These are phyloP conservation scores for Rhorus exstirpatorius DNA, from an alignment of 2,888 invertebrate species.

Conservation along the genomic window DNA sequence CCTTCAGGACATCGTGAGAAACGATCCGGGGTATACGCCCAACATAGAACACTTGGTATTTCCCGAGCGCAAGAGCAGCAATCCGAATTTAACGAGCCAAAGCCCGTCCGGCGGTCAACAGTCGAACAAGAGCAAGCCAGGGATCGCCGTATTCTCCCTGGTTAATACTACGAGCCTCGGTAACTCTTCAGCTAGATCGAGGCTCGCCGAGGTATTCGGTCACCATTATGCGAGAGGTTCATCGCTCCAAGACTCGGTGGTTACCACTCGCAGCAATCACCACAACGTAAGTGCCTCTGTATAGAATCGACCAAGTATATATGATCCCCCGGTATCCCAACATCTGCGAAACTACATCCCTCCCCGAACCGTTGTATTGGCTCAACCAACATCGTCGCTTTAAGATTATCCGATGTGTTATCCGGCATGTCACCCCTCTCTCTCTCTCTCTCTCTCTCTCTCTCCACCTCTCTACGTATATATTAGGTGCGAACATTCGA, in stretches of 20 bases:
- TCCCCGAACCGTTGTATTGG: not conserved
- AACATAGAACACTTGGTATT: slow-evolving; percentile 88
- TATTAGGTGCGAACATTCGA: not conserved
- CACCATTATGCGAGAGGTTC: slow-evolving; percentile 82
- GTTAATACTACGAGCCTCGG: slow-evolving; percentile 72
- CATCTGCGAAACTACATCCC: not conserved
- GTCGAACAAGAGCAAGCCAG: slow-evolving; percentile 61
- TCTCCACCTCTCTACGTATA: too few species aligned
- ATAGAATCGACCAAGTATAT: not conserved
- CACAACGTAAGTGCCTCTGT: slow-evolving; percentile 76
- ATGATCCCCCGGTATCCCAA: slow-evolving; percentile 34
- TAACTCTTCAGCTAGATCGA: slow-evolving; percentile 82
- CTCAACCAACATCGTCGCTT: not conserved
- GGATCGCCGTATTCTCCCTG: slow-evolving; percentile 66
- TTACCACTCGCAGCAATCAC: slow-evolving; percentile 79
- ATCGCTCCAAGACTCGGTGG: slow-evolving; percentile 79
- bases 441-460: too few species aligned
- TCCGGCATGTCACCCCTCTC: not conserved
- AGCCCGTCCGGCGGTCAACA: slow-evolving; percentile 69
- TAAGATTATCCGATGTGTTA: not conserved
- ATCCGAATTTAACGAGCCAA: slow-evolving; percentile 83
- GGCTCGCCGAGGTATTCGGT: slow-evolving; percentile 88
- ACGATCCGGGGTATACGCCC: slow-evolving; percentile 87
- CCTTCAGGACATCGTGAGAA: slow-evolving; percentile 84
- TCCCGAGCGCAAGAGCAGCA: slow-evolving; percentile 86